Evolutionary conservation across 2,113 vertebrate genomes (phyloP).

Genomic region (Chloropsis hardwickii): DNA sequence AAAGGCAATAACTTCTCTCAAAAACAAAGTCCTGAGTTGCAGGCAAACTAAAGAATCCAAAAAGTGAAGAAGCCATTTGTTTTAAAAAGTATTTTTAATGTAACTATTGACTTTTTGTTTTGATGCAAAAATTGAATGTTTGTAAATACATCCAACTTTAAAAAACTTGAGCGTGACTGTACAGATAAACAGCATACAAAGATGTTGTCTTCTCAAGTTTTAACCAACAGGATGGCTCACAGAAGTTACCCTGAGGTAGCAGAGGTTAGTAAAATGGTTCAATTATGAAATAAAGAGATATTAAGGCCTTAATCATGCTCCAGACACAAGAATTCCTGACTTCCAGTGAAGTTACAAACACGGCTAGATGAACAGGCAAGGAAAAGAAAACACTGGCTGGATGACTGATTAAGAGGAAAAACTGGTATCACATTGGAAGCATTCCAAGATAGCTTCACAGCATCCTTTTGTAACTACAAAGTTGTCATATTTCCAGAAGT

Average conservation of each 20-base stretch:
- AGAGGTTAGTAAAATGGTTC: background rate
- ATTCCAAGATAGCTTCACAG: background rate
- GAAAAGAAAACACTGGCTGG: slow-evolving; percentile 26
- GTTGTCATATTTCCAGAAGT: background rate
- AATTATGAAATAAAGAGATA: background rate
- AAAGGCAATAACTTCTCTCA: background rate
- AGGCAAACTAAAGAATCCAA: background rate
- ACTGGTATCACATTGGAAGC: background rate
- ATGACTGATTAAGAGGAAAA: background rate
- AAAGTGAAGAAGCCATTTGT: background rate
- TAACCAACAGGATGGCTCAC: background rate
- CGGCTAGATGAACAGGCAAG: background rate
- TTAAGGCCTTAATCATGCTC: background rate
- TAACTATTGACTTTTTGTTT: background rate
- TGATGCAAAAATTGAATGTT: background rate
- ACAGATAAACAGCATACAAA: background rate
- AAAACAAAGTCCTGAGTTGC: background rate
- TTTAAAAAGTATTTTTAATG: background rate
- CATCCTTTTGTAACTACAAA: background rate
- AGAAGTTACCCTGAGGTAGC: background rate
- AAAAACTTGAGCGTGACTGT: background rate
- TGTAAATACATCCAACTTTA: background rate
- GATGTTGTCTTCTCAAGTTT: background rate
- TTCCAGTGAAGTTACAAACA: slow-evolving; percentile 22
- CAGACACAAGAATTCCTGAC: slow-evolving; percentile 36